Evolutionary conservation across 2,113 vertebrate species (phyloP).

Genomic region (Psittacara wagleri): DNA sequence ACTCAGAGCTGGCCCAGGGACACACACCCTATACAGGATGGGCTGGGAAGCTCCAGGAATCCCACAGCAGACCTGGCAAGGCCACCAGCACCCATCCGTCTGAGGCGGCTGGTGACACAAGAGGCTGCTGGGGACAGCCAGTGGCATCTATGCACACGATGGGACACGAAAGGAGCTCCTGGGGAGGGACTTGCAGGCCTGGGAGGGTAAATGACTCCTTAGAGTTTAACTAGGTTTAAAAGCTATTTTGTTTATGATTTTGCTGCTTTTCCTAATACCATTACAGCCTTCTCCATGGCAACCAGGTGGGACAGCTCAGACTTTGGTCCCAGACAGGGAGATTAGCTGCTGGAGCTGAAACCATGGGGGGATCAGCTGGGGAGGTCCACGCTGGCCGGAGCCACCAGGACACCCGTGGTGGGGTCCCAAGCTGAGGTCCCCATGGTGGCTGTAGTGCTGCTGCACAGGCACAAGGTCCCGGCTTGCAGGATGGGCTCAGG

Average conservation of each 20-base stretch:
- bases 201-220: background rate
- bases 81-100: background rate
- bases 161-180: background rate
- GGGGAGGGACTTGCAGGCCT: background rate
- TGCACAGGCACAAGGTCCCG: fast-evolving
- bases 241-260: background rate
- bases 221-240: background rate
- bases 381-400: background rate
- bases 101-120: fast-evolving
- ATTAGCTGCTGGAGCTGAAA: background rate
- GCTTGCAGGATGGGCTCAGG: fast-evolving
- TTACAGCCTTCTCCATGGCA: conserved; percentile 49
- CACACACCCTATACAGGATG: background rate
- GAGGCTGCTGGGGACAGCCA: background rate
- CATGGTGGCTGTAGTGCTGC: fast-evolving
- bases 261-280: conserved; percentile 35
- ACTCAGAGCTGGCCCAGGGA: background rate
- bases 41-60: fast-evolving
- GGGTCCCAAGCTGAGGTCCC: background rate
- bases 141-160: background rate
- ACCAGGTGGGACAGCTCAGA: conserved; percentile 24
- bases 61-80: background rate
- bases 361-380: fast-evolving
- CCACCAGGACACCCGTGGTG: fast-evolving
- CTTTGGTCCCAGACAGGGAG: background rate